These are phyloP conservation scores for Eupsittula cactorum DNA, from an alignment of 2,113 vertebrate species.

Conservation along the genomic window DNA sequence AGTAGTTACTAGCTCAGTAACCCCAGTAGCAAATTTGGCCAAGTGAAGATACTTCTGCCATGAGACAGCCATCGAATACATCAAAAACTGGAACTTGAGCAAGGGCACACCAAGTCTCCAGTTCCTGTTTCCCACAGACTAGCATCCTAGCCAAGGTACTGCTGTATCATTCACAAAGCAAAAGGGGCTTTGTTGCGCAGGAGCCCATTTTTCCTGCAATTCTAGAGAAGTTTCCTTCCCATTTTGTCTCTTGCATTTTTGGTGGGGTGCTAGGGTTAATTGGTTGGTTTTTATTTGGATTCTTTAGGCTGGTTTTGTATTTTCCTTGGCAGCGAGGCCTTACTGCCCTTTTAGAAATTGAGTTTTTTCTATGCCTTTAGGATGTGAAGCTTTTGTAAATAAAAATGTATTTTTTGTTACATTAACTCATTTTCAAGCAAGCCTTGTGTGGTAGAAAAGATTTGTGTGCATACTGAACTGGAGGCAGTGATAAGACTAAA, in stretches of 20 bases:
- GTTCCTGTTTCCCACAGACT: background rate
- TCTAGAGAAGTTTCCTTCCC: background rate
- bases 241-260: background rate
- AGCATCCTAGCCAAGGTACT: background rate
- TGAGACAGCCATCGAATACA: background rate
- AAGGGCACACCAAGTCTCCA: background rate
- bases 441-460: conserved; percentile 16
- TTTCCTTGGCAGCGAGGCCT: conserved; percentile 31
- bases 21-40: background rate
- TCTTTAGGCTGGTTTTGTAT: conserved; percentile 24
- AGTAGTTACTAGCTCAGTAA: background rate
- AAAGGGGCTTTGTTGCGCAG: background rate
- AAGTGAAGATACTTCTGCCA: background rate
- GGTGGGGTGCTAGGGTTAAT: conserved; percentile 54
- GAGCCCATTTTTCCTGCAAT: background rate
- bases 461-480: background rate
- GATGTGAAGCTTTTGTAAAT: conserved; percentile 63
- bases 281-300: conserved; percentile 56
- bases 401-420: conserved; percentile 53
- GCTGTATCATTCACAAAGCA: background rate
- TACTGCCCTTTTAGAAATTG: conserved; percentile 64
- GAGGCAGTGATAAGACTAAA: conserved; percentile 45
- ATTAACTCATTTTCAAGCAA: conserved; percentile 62
- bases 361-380: conserved; percentile 60
- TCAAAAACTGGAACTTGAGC: background rate